These are phyloP conservation scores for Sarcoramphus papa DNA, from an alignment of 2,797 vertebrate genomes.

Conservation along the genomic window DNA sequence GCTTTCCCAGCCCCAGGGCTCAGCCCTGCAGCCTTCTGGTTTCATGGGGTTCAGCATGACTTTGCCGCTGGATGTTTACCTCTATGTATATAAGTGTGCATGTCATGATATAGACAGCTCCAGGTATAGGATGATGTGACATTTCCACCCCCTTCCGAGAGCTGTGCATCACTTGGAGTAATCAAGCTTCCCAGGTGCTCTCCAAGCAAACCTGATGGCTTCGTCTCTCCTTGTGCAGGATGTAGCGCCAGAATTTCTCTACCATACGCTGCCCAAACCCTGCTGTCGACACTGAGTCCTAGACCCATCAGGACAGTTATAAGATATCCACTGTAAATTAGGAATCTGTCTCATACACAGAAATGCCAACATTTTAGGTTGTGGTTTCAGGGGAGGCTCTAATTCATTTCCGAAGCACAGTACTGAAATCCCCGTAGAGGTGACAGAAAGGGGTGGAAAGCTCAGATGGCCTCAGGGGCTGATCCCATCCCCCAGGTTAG, in stretches of 20 bases:
- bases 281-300: background rate
- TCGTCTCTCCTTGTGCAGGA: background rate
- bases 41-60: background rate
- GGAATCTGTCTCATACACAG: background rate
- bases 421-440: background rate
- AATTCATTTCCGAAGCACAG: background rate
- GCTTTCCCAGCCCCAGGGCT: background rate
- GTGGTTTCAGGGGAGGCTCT: background rate
- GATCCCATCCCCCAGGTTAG: background rate
- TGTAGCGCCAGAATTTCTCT: background rate
- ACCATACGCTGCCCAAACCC: background rate
- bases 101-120: background rate
- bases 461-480: background rate
- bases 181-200: background rate
- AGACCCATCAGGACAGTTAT: background rate
- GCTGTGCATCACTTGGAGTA: background rate
- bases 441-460: background rate
- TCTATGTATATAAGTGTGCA: fast-evolving
- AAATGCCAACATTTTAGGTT: background rate
- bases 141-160: background rate
- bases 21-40: background rate
- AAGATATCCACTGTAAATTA: too few species aligned
- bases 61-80: background rate
- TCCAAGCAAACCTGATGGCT: fast-evolving
- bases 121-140: background rate